Evolutionary conservation across 2,797 vertebrate genomes (phyloP).

Genomic region (Pseudotriccus pelzelni): DNA sequence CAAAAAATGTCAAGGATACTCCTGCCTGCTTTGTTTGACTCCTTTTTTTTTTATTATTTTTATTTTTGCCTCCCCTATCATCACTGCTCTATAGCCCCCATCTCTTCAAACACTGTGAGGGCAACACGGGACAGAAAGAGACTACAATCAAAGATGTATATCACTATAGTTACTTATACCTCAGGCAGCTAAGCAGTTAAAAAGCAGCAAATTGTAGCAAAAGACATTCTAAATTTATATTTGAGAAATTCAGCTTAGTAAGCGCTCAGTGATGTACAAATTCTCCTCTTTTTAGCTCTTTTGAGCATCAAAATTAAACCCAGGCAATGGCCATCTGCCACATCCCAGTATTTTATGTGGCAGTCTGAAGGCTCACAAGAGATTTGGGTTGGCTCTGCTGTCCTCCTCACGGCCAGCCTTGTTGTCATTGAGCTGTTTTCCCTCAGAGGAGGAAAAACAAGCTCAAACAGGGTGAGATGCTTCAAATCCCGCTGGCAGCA

Average conservation of each 20-base stretch:
- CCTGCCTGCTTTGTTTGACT: background rate
- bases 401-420: background rate
- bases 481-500: background rate
- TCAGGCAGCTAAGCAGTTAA: background rate
- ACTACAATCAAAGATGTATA: background rate
- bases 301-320: background rate
- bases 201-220: background rate
- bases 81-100: background rate
- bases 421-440: background rate
- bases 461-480: background rate
- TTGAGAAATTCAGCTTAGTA: background rate
- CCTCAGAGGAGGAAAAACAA: background rate
- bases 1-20: conserved; percentile 49
- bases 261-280: background rate
- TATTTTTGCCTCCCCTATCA: background rate
- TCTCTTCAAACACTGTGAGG: background rate
- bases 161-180: background rate
- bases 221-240: background rate
- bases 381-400: background rate
- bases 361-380: background rate
- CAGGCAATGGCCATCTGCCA: background rate
- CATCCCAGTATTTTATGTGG: background rate
- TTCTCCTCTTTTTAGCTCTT: background rate
- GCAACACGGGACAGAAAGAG: background rate
- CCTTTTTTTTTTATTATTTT: background rate